A percentile compares a stretch with the other conserved stretches of the same genome.
Evolutionary conservation across 2,113 vertebrate genomes (phyloP).

Genomic region (Tor tambroides): DNA sequence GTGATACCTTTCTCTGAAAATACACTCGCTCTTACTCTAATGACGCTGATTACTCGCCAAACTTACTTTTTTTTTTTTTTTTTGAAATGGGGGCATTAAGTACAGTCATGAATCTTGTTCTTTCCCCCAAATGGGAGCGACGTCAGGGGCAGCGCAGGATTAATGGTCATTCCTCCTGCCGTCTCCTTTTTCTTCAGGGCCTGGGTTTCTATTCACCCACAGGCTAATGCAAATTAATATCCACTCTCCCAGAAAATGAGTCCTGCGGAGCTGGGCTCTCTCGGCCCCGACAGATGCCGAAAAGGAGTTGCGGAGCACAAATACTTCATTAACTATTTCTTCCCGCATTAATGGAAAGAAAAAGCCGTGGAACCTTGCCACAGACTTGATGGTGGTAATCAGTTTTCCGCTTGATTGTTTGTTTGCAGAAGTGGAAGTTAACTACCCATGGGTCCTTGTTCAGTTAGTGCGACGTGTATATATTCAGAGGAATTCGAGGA

Average conservation of each 20-base stretch:
- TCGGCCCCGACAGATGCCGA: slow-evolving; percentile 24
- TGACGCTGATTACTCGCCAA: slow-evolving; percentile 30
- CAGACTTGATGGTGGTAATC: slow-evolving; percentile 53
- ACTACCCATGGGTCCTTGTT: slow-evolving; percentile 6
- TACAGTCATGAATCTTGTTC: slow-evolving; percentile 62
- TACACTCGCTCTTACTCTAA: slow-evolving; percentile 39
- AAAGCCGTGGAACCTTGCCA: slow-evolving; percentile 32
- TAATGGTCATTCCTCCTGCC: slow-evolving; percentile 56
- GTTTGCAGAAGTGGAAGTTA: slow-evolving; percentile 37
- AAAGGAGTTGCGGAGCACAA: slow-evolving; percentile 57
- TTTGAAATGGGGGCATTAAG: slow-evolving; percentile 49
- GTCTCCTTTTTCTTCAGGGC: slow-evolving; percentile 47
- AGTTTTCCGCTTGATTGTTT: slow-evolving; percentile 52
- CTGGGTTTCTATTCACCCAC: slow-evolving; percentile 50
- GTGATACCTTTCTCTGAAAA: slow-evolving; percentile 24
- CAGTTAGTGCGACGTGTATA: neutral
- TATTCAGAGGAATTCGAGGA: neutral
- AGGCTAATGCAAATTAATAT: slow-evolving; percentile 65
- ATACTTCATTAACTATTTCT: slow-evolving; percentile 62
- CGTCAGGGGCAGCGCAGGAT: slow-evolving; percentile 48
- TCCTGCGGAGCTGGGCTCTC: slow-evolving; percentile 46
- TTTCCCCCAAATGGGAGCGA: slow-evolving; percentile 51
- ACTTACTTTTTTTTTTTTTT: slow-evolving; percentile 13
- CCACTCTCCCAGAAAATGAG: slow-evolving; percentile 60
- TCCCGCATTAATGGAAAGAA: slow-evolving; percentile 51